Percentiles rank a stretch among this genome's conserved stretches.
Evolutionary conservation across 2,888 invertebrate genomes (phyloP).

Genomic region (Ormyrus rosae): DNA sequence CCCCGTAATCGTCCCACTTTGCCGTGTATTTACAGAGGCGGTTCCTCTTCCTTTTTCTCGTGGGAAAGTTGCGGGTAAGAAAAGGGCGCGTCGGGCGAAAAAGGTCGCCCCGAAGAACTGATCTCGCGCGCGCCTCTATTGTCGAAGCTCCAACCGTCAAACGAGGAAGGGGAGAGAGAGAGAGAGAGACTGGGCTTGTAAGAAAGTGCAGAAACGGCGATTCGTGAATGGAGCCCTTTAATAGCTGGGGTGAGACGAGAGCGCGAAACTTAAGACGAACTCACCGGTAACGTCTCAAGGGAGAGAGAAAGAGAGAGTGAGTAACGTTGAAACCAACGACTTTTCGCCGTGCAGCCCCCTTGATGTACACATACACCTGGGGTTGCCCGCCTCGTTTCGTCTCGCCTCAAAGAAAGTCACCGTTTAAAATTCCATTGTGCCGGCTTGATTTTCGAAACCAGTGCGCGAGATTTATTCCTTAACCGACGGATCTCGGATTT

Average conservation of each 20-base stretch:
- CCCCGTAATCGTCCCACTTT: constrained; percentile 17
- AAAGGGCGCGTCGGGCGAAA: constrained; percentile 59
- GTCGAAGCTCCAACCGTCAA: constrained; percentile 69
- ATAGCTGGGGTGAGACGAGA: constrained; percentile 57
- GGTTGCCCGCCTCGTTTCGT: constrained; percentile 45
- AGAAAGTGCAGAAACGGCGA: constrained; percentile 62
- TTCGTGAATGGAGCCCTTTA: constrained; percentile 62
- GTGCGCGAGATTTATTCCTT: too few relatives aligned
- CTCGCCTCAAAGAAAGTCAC: constrained; percentile 2
- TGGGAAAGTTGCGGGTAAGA: constrained; percentile 67
- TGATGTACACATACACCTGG: neutral
- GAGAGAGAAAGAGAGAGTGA: constrained; percentile 28
- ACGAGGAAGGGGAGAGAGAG: constrained; percentile 41
- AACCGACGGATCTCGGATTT: too few relatives aligned
- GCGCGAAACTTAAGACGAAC: constrained; percentile 61
- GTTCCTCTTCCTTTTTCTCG: constrained; percentile 53
- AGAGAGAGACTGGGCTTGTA: constrained; percentile 55
- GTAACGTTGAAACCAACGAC: constrained; percentile 47
- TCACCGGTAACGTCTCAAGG: constrained; percentile 49
- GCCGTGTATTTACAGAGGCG: constrained; percentile 22
- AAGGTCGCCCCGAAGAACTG: constrained; percentile 58
- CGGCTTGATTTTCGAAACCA: too few relatives aligned
- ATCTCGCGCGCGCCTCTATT: constrained; percentile 61
- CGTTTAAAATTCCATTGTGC: neutral
- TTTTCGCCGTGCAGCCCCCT: constrained; percentile 48